Evolutionary conservation across 2,113 vertebrate genomes (phyloP), one percentile per base, ranked within the genome.

Genomic region (Epinephelus lanceolatus): DNA sequence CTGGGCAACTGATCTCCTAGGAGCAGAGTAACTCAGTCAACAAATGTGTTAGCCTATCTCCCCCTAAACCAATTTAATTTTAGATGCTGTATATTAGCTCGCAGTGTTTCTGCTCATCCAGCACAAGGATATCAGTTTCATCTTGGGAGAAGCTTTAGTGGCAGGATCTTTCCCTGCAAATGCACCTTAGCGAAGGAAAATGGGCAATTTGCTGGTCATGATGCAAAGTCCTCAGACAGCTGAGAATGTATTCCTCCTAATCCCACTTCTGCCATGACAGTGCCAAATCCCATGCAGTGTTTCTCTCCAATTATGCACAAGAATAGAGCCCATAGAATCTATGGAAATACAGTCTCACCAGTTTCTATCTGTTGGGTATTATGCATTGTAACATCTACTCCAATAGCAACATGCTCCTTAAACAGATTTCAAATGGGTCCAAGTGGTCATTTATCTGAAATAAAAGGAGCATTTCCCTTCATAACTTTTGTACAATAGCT

Each of bases 61-160:
- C 13, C 25, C 33, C 30, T 52, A 33, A 62, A 76, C 61, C 74
- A 42, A 80, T 84, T 74, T 71, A 8, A 75, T 85, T 83, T 57
- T n/a, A 65, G 33, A 71, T 71, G 17, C 69, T 12, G 15, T 61
- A 15, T 68, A 59, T 77, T 40, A 79, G 82, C 49, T 62, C 56
- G 40, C 23, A 21, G 37, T 69, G 42, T 69, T 83, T 61, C 71
- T 60, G 40, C 51, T 83, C 70, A 60, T 79, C 51, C 18, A 67
- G 30, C 47, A 30, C 19, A 23, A 42, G 13, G 45, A 59, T 62
- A 71, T 89, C 49, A 52, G 40, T 61, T 71, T 76, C 21, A 27
- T 75, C 57, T 27, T 15, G 8, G 14, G 65, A 57, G 6, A 30
- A 61, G 10, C 14, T 65, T 59, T 72, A 23, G 30, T 67, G 53